phyloP scores from a whole-genome alignment of 2,113 vertebrate species.

The Oryctolagus cuniculus region DNA sequence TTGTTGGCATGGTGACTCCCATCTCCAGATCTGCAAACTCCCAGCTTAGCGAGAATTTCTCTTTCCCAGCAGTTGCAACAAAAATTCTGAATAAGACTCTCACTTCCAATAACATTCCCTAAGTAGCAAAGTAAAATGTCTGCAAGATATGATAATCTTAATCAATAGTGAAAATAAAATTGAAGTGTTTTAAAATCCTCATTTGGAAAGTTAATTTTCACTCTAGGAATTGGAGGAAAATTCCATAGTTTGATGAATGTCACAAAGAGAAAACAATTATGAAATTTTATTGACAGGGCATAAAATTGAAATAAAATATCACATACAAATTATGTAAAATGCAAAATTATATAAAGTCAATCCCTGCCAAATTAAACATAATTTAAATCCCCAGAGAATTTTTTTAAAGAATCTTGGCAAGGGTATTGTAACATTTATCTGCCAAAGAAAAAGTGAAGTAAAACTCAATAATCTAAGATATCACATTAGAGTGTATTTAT shows the following conservation, averaged over 20 bases:
- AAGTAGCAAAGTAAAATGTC: neutral
- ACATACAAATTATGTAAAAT: neutral
- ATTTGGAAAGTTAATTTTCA: neutral
- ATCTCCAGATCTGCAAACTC: neutral
- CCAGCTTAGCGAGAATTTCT: neutral
- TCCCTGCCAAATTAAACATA: neutral
- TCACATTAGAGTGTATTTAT: neutral
- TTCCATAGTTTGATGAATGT: neutral
- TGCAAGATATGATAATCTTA: neutral
- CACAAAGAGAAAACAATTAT: neutral
- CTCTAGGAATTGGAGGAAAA: neutral
- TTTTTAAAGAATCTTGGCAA: neutral
- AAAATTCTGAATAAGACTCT: neutral
- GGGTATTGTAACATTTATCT: neutral
- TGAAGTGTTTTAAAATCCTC: neutral
- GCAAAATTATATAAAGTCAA: neutral
- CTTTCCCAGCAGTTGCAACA: neutral
- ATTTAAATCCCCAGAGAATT: neutral
- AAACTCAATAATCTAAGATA: neutral
- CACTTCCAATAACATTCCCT: neutral
- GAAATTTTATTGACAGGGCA: neutral
- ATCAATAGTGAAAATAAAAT: neutral
- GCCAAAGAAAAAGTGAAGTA: neutral
- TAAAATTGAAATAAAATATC: slow-evolving; percentile 20
- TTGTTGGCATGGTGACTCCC: neutral